Base-by-base conservation (phyloP, 2,113 vertebrate species). In the Corythaeola cristata region DNA sequence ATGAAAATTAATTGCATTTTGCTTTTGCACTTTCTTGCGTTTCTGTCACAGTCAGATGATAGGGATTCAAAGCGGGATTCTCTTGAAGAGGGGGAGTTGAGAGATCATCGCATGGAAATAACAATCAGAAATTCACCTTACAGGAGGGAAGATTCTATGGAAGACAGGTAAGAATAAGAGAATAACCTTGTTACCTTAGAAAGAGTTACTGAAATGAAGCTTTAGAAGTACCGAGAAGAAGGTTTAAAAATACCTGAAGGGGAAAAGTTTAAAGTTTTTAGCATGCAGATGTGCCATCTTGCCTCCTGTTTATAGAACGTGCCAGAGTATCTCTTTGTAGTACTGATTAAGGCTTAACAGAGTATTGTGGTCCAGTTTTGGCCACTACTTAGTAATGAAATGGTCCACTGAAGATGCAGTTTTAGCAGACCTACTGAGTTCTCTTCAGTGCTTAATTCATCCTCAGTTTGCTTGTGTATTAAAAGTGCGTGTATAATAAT, bases 71-170 rank as follows among this genome's bases (percentile, higher is more conserved):
- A 99, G 97, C 98, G 99, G 88, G 99, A 99, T 97, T 99, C 99
- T 98, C 99, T 99, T 86, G 99, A 99, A 96, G 99, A 99, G 98
- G 99, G 99, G 96, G 99, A 99, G 98, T 97, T 99, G 97, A 99
- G 98, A 97, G 99, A 99, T 95, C 99, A 99, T 96, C 99, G 98
- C 84, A 99, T 99, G 99, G 99, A 99, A 98, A 99, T 99, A 97
- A 99, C 99, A 8, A 99, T 99, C 96, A 98, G 99, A 81, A 99
- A 99, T 96, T 99, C 99, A 6, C 99, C 99, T 0, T 99, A 99
- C 76, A 96, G 99, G 85, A 98, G 99, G 82, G 99, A 99, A 55
- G 99, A 99, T 95, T 99, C 99, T 1, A 99, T 98, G 95, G 99
- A 99, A 84, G 99, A 99, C 98, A 98, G 99, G 99, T 99, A 39